A percentile compares a stretch with the other conserved stretches of the same genome.
Conservation (phyloP, 2,888 invertebrate species). For the Hipparchia semele region DNA sequence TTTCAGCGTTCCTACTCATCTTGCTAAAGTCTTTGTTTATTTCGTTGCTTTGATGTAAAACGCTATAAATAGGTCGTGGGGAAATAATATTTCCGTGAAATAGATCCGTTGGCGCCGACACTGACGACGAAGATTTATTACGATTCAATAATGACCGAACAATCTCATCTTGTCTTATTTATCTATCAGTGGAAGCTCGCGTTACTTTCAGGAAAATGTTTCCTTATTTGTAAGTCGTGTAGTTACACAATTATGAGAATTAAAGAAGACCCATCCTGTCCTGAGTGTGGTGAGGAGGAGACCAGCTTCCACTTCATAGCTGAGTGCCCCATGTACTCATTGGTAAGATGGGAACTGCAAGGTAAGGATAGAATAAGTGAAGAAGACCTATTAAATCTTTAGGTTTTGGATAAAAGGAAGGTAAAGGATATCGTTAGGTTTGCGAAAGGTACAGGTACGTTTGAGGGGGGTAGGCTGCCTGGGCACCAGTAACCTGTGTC, state of each 20-base stretch:
- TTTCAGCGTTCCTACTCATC: constrained; percentile 11
- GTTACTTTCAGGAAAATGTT: constrained; percentile 7
- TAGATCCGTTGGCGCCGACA: constrained; percentile 63
- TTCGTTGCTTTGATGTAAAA: constrained; percentile 24
- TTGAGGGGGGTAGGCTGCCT: too few species aligned
- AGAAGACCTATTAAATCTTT: too few species aligned
- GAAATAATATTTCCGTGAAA: constrained; percentile 37
- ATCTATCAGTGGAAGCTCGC: constrained; percentile 10
- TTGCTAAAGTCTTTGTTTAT: constrained; percentile 17
- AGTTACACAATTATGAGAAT: not conserved
- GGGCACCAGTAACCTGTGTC: too few species aligned
- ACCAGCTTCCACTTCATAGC: too few species aligned
- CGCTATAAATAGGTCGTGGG: constrained; percentile 23
- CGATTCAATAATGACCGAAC: constrained; percentile 49
- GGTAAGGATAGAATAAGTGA: too few species aligned
- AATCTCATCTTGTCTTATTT: constrained; percentile 32
- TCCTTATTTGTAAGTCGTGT: not conserved
- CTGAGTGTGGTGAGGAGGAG: too few species aligned
- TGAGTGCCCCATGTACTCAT: too few species aligned
- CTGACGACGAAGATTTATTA: constrained; percentile 76
- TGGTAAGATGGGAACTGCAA: too few species aligned
- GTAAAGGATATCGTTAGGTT: too few species aligned
- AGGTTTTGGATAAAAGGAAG: too few species aligned
- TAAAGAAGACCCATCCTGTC: too few species aligned
- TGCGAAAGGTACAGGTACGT: too few species aligned